Conservation (phyloP, 2,888 invertebrate species). For the Candidula unifasciata region DNA sequence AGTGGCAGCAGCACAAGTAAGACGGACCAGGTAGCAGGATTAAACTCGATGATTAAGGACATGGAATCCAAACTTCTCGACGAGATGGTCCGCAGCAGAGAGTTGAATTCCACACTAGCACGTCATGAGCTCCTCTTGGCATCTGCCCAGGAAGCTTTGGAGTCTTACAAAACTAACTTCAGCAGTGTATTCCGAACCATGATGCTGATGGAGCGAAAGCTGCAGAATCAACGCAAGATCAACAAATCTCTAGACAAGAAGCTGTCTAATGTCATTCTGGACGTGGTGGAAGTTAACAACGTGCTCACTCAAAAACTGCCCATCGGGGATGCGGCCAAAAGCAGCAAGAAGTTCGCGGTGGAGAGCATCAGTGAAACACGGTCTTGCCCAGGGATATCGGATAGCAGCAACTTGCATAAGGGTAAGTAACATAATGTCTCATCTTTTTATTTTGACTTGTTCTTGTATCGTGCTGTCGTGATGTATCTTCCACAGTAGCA, state of each 20-base stretch:
- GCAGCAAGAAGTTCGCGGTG: conserved; percentile 64
- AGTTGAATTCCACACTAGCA: conserved; percentile 66
- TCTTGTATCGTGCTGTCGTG: too few relatives aligned
- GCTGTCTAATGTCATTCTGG: conserved; percentile 72
- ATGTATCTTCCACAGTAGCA: too few relatives aligned
- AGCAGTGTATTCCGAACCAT: conserved; percentile 65
- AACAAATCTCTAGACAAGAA: conserved; percentile 72
- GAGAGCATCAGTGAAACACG: conserved; percentile 65
- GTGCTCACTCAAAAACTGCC: conserved; percentile 65
- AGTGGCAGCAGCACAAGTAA: neutral
- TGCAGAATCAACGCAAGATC: conserved; percentile 62
- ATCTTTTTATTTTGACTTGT: too few relatives aligned
- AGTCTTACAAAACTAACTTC: conserved; percentile 65
- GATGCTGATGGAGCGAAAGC: conserved; percentile 64
- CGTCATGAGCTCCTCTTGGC: conserved; percentile 64
- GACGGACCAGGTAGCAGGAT: neutral
- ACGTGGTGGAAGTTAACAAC: conserved; percentile 74
- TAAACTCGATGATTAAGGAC: conserved; percentile 51
- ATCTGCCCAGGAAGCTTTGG: conserved; percentile 62
- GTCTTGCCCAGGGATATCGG: conserved; percentile 65
- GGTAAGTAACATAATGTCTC: conserved; percentile 59
- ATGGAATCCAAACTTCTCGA: conserved; percentile 59
- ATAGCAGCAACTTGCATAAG: conserved; percentile 63
- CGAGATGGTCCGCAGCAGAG: conserved; percentile 65
- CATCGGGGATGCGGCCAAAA: conserved; percentile 50